Conservation (phyloP, 2,797 vertebrate genomes). For the Ctenochaetus hawaiiensis region DNA sequence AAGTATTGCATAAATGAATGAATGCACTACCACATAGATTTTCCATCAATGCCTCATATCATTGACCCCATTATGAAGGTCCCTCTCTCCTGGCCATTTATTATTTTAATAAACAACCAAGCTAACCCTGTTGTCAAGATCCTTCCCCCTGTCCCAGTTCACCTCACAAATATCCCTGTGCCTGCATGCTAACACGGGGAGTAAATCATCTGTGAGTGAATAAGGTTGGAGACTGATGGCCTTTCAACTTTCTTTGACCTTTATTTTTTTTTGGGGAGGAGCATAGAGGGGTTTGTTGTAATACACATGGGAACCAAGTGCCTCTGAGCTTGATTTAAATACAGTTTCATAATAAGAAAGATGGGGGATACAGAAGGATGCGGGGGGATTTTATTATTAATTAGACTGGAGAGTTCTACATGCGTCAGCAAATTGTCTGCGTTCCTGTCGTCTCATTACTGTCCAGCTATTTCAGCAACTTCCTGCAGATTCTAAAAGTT, state of each 20-base stretch:
- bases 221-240: conserved; percentile 54
- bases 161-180: conserved; percentile 37
- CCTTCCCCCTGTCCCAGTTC: conserved; percentile 45
- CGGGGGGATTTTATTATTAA: conserved; percentile 68
- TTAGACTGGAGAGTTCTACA: conserved; percentile 64
- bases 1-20: not conserved
- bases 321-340: conserved; percentile 58
- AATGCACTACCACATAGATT: conserved; percentile 3
- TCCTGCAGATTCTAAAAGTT: conserved; percentile 60
- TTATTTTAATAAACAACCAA: conserved; percentile 59
- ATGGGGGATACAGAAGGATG: conserved; percentile 28
- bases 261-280: conserved; percentile 22
- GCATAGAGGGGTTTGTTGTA: conserved; percentile 6
- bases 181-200: conserved; percentile 40
- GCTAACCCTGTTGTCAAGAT: conserved; percentile 43
- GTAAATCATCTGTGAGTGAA: conserved; percentile 68
- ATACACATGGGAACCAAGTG: conserved; percentile 42
- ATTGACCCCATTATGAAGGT: conserved; percentile 39
- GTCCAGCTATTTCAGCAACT: conserved; percentile 78
- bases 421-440: conserved; percentile 77
- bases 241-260: conserved; percentile 71
- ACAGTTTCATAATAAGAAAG: conserved; percentile 36
- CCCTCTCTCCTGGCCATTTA: conserved; percentile 25
- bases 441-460: conserved; percentile 76
- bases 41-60: conserved; percentile 41